Conservation (phyloP, 2,888 invertebrate genomes). For the Aspidiotus rigidus region DNA sequence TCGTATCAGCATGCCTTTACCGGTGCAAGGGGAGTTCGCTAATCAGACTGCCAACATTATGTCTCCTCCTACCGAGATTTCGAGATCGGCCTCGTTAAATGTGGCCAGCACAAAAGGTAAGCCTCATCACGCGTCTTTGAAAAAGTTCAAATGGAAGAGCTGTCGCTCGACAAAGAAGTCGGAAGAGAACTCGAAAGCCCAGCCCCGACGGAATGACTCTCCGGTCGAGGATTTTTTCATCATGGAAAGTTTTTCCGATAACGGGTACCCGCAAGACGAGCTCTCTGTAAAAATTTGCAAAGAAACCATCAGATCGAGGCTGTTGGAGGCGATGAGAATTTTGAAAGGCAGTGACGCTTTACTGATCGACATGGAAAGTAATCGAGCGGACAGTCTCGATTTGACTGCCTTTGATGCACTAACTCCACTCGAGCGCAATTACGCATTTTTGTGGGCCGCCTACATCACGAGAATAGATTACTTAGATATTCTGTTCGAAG, state of each 20-base stretch:
- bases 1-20: conserved; percentile 8
- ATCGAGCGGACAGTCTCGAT: conserved; percentile 39
- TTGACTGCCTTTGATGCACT: conserved; percentile 44
- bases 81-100: conserved; percentile 26
- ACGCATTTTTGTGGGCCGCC: conserved; percentile 63
- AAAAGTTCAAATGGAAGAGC: conserved; percentile 35
- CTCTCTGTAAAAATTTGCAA: conserved; percentile 44
- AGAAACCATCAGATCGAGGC: conserved; percentile 62
- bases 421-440: conserved; percentile 45
- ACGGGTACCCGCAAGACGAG: conserved; percentile 37
- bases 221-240: conserved; percentile 35
- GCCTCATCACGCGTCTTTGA: conserved; percentile 39
- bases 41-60: conserved; percentile 25
- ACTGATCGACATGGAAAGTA: conserved; percentile 64
- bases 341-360: conserved; percentile 58
- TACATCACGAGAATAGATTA: conserved; percentile 61
- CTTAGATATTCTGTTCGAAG: conserved; percentile 52
- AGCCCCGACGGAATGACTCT: conserved; percentile 16
- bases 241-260: conserved; percentile 35
- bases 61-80: conserved; percentile 25
- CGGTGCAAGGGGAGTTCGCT: conserved; percentile 24
- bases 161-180: conserved; percentile 33
- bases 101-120: conserved; percentile 38
- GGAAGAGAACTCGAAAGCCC: neutral
- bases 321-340: conserved; percentile 63